phyloP scores from a whole-genome alignment of 2,113 vertebrate species.

The Sinocyclocheilus anophthalmus region DNA sequence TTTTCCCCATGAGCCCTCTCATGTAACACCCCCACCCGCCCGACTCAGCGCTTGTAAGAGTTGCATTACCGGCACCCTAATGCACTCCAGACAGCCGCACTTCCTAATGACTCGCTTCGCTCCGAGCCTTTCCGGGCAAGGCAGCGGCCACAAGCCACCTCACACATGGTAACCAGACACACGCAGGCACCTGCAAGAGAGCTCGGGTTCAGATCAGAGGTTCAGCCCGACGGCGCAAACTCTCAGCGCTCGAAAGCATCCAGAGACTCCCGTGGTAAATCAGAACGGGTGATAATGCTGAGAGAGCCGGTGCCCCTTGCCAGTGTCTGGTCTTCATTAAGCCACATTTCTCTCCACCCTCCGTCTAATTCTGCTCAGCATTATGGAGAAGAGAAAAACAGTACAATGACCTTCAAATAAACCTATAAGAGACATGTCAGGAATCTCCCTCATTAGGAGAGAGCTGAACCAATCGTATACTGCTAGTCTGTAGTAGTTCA shows the following conservation, averaged over 20 bases:
- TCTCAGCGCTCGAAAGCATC: slow-evolving; percentile 13
- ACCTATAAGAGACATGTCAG: slow-evolving; percentile 32
- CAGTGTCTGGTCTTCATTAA: slow-evolving; percentile 70
- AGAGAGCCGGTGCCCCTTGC: slow-evolving; percentile 49
- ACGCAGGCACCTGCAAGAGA: slow-evolving; percentile 49
- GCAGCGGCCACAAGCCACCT: slow-evolving; percentile 73
- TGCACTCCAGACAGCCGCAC: slow-evolving; percentile 79
- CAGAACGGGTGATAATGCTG: slow-evolving; percentile 50
- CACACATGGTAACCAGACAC: slow-evolving; percentile 62
- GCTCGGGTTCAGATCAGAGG: slow-evolving; percentile 40
- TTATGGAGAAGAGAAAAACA: slow-evolving; percentile 40
- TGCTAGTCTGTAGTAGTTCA: not conserved
- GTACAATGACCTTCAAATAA: slow-evolving; percentile 64
- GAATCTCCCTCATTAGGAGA: not conserved
- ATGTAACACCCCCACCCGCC: slow-evolving; percentile 3
- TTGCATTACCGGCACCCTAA: slow-evolving; percentile 77
- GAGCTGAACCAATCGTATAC: slow-evolving; percentile 25
- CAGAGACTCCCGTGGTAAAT: slow-evolving; percentile 60
- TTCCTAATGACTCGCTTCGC: slow-evolving; percentile 81
- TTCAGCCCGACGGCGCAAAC: slow-evolving; percentile 25
- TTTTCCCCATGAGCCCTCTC: slow-evolving; percentile 25
- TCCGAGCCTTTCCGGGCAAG: slow-evolving; percentile 80
- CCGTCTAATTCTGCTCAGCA: slow-evolving; percentile 53
- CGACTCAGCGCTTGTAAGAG: slow-evolving; percentile 74
- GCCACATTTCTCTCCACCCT: slow-evolving; percentile 57